Evolutionary conservation across 2,797 vertebrate species (phyloP).

Genomic region (Gymnothorax javanicus): DNA sequence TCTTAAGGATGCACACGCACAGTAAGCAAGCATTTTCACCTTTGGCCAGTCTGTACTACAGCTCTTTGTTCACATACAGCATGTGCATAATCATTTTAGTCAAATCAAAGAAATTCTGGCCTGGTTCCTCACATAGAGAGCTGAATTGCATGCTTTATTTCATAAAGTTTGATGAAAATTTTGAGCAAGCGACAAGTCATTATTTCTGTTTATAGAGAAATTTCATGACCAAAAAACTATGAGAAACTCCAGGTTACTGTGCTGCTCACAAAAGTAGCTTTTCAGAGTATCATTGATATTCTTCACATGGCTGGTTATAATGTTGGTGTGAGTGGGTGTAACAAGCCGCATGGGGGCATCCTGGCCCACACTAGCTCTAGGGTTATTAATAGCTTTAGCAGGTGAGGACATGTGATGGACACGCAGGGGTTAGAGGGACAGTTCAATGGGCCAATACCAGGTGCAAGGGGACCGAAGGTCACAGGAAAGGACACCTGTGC

Average conservation of each 20-base stretch:
- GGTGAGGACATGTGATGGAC: constrained; percentile 16
- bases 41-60: background rate
- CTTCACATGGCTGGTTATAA: background rate
- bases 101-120: background rate
- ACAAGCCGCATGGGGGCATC: background rate
- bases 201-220: background rate
- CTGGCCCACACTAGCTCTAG: background rate
- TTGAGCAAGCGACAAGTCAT: background rate
- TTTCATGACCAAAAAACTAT: background rate
- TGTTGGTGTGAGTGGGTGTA: too few species aligned
- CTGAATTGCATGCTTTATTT: background rate
- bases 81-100: background rate
- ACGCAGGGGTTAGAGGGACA: constrained; percentile 17
- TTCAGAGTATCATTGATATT: background rate
- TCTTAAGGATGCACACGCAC: background rate
- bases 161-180: background rate
- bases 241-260: background rate
- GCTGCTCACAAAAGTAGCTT: background rate
- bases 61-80: background rate
- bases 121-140: background rate
- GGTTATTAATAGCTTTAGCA: constrained; percentile 21
- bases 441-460: background rate
- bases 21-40: background rate
- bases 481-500: background rate
- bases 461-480: background rate